These are phyloP conservation scores for Drosophila subobscura DNA, from an alignment of 1,140 invertebrate species.

Conservation along the genomic window DNA sequence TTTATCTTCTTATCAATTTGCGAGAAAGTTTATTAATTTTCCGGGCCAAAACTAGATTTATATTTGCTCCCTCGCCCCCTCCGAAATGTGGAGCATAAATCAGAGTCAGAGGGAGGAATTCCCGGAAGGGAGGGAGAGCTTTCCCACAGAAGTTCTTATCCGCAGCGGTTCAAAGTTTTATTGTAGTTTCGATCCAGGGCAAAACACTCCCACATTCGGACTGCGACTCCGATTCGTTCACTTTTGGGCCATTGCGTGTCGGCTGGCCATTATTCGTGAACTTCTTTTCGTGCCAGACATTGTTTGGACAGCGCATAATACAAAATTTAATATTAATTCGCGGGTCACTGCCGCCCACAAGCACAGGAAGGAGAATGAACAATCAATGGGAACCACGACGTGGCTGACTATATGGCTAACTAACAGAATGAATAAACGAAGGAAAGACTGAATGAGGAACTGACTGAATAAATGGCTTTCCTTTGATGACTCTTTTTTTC, in stretches of 20 bases:
- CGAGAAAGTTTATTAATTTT: constrained; percentile 71
- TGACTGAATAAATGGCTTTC: constrained; percentile 44
- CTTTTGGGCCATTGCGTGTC: constrained; percentile 61
- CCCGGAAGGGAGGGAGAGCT: not conserved
- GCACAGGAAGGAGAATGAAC: not conserved
- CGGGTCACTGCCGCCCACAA: constrained; percentile 29
- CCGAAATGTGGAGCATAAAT: constrained; percentile 54
- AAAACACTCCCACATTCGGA: constrained; percentile 1
- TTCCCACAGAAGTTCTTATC: too few species aligned
- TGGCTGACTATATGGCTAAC: constrained; percentile 42
- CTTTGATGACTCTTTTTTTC: constrained; percentile 63
- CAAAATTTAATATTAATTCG: constrained; percentile 74
- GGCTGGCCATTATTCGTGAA: constrained; percentile 61
- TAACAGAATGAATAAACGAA: constrained; percentile 36
- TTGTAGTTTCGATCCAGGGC: constrained; percentile 23
- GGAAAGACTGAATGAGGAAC: constrained; percentile 19
- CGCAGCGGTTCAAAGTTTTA: not conserved
- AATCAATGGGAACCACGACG: constrained; percentile 37
- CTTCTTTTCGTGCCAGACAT: constrained; percentile 28
- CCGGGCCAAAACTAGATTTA: constrained; percentile 28
- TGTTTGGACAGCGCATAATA: constrained; percentile 53
- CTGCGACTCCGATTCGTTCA: constrained; percentile 17
- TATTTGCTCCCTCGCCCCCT: not conserved
- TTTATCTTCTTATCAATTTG: constrained; percentile 67
- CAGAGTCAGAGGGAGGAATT: constrained; percentile 32